Percentiles rank a stretch among this genome's conserved stretches.
Conservation (phyloP, 2,113 vertebrate genomes). For the Toxostoma redivivum region DNA sequence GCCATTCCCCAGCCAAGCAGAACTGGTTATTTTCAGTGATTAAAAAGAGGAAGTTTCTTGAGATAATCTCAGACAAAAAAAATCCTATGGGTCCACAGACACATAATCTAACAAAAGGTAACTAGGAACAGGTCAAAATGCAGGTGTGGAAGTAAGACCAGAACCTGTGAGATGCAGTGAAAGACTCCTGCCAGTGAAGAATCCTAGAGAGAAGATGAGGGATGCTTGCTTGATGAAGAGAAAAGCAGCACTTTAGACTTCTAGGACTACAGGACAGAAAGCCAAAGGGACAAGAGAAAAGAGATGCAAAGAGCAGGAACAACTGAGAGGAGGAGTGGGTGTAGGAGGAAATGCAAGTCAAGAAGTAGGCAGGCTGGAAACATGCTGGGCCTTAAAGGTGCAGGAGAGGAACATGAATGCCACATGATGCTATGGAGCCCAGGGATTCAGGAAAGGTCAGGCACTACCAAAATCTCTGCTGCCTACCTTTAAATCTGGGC, state of each 20-base stretch:
- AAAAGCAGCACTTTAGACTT: background rate
- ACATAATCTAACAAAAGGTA: background rate
- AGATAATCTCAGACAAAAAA: background rate
- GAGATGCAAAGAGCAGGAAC: background rate
- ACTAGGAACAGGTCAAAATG: background rate
- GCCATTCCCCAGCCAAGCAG: background rate
- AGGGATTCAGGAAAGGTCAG: background rate
- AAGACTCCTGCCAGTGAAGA: background rate
- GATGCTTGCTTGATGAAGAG: background rate
- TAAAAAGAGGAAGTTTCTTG: background rate
- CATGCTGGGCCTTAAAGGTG: background rate
- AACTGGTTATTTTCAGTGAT: background rate
- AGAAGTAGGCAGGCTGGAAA: constrained; percentile 4
- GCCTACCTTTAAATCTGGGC: background rate
- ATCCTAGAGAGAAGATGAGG: background rate
- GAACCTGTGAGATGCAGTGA: background rate
- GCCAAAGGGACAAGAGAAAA: background rate
- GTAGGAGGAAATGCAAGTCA: constrained; percentile 3
- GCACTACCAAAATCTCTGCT: background rate
- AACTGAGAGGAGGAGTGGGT: background rate
- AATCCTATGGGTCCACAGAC: background rate
- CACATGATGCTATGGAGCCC: background rate
- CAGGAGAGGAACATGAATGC: background rate
- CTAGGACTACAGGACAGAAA: background rate
- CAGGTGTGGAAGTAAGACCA: background rate